phyloP scores from a whole-genome alignment of 2,888 invertebrate species.

The Archips xylosteana region DNA sequence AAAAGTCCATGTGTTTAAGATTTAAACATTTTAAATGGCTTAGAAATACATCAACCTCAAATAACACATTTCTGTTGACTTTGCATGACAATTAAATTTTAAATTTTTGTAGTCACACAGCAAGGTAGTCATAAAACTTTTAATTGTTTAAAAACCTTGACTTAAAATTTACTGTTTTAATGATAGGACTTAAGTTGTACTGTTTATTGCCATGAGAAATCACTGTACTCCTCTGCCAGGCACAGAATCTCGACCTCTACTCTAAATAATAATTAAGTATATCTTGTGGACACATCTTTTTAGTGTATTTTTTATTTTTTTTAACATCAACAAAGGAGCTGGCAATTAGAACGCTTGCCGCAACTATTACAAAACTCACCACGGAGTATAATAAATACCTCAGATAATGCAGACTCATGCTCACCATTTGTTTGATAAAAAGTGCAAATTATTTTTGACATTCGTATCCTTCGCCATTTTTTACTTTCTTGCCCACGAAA shows the following conservation, averaged over 20 bases:
- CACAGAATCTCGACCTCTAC: background rate
- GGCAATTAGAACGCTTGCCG: constrained; percentile 3
- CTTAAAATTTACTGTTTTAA: constrained; percentile 12
- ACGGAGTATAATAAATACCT: constrained; percentile 24
- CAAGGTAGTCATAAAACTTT: constrained; percentile 18
- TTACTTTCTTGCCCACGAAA: constrained; percentile 38
- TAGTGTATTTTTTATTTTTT: constrained; percentile 2
- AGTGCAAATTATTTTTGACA: constrained; percentile 62
- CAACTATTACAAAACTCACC: constrained; percentile 12
- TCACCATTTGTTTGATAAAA: constrained; percentile 46
- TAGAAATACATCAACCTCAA: background rate
- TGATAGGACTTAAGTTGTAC: constrained; percentile 17
- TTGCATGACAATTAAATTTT: background rate
- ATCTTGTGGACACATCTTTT: too few species aligned
- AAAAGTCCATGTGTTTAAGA: background rate
- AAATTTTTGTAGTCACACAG: background rate
- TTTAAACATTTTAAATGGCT: background rate
- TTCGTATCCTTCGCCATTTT: constrained; percentile 66
- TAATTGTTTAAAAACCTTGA: constrained; percentile 27
- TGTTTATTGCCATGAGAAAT: background rate
- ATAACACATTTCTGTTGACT: background rate
- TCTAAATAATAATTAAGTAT: too few species aligned
- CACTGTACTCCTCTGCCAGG: background rate
- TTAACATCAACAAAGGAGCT: constrained; percentile 23
- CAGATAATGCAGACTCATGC: constrained; percentile 48